Base-by-base conservation (phyloP, 2,888 invertebrate species). In the Troides aeacus region DNA sequence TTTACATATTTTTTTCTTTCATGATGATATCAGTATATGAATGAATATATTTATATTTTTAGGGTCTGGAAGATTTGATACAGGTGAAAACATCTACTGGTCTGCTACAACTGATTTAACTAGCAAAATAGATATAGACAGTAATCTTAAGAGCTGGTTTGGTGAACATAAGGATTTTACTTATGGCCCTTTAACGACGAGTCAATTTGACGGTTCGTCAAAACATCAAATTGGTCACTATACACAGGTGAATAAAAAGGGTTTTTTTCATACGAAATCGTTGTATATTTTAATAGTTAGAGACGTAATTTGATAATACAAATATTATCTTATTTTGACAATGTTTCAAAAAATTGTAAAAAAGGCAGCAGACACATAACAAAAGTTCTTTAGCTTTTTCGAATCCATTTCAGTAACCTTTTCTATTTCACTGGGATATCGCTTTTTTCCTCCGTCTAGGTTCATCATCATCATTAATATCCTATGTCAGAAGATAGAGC, bases 21-120 rank as follows among this genome's bases (percentile, higher is more conserved):
- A 12, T 15, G 2, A 46, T 46, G 15, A 46, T 15, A 12, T 15
- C 3, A 2, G 12, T 12, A 15, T 12, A 15, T 46, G 46, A 46
- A 4, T 46, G 1, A 17, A 46, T 4, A 46, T 53, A 2, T 53
- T 58, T 58, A 50, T 46, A 53, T 50, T 75, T 77, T 18, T 75
- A 91, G 91, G 73, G 15, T 88, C 92, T 0, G 77, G 80, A 2
- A 83, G 86, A 74, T 92, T 87, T 70, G 50, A 1, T 1, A 83
- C 84, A 0, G 91, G 92, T 0, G 91, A 92, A 72, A 91, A 91
- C 72, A 73, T 90, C 17, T 86, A 82, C 74, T 78, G 75, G 78
- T 81, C 74, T 64, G 75, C 75, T 2, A 84, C 87, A 2, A 84
- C 82, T 1, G 72, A 77, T 46, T 24, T 23, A 0, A 74, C 72